These are phyloP conservation scores for Pseudopipra pipra DNA, from an alignment of 2,113 vertebrate species.

Conservation along the genomic window DNA sequence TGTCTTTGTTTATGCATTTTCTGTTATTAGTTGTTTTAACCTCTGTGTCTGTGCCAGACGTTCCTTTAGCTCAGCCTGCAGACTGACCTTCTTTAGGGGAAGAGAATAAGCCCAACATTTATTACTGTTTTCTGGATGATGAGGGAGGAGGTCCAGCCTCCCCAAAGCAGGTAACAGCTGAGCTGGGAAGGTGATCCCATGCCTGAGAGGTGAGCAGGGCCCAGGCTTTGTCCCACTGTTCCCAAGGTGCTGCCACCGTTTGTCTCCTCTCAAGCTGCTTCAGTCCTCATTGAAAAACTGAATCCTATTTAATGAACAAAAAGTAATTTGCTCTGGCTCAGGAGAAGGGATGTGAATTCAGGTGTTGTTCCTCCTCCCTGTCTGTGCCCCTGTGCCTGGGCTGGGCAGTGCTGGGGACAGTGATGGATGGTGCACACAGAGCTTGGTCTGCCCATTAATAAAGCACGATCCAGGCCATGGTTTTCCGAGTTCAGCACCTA, in stretches of 20 bases:
- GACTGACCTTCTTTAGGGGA: background rate
- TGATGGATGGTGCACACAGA: background rate
- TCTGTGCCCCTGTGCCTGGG: background rate
- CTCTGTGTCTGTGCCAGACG: background rate
- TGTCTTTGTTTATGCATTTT: background rate
- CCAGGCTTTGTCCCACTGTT: background rate
- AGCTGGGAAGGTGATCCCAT: accelerated
- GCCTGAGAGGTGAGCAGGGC: background rate
- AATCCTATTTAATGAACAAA: background rate
- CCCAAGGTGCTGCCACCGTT: background rate
- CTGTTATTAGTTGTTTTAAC: background rate
- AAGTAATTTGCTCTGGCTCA: background rate
- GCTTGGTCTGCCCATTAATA: background rate
- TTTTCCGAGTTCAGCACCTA: background rate
- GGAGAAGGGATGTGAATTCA: background rate
- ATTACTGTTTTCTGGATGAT: background rate
- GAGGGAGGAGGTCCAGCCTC: background rate
- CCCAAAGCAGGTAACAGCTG: accelerated
- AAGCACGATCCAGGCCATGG: background rate
- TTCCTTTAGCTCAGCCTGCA: background rate
- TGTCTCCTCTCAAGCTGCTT: background rate
- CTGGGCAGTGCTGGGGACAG: background rate
- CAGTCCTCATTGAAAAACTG: accelerated
- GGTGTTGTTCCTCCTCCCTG: accelerated
- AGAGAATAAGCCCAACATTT: background rate